Evolutionary conservation across 2,797 vertebrate genomes (phyloP), one percentile per base, ranked within the genome.

Genomic region (Onychomys arenicola): DNA sequence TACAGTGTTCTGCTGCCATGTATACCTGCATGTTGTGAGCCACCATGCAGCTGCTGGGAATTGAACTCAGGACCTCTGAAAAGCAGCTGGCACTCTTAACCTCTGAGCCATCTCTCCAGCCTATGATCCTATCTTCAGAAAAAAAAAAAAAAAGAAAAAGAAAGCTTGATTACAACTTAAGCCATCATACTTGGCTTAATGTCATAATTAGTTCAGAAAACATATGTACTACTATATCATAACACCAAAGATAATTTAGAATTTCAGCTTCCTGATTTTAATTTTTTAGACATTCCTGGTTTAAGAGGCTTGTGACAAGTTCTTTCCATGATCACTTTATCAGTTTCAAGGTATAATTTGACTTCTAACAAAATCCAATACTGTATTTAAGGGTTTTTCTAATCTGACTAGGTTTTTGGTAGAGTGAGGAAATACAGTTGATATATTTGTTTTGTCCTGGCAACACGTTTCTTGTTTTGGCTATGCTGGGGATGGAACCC

Each of bases 341-440:
- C 81, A 40, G 25, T 90, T 95, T 95, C 83, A 49, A n/a, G n/a
- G 34, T 17, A 81, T 90, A 95, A 96, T 92, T 85, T 84, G 65
- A 85, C 52, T 86, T 71, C 84, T 63, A 92, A 93, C 27, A 96
- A 95, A 92, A 90, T 78, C 55, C 55, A 95, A 1, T 57, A 40
- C 46, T 80, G 19, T 55, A 10, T 29, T 80, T 95, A 94, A 37
- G n/a, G n/a, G 11, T 73, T 40, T 37, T 73, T 23, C 57, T 86
- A 82, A 89, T 61, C 86, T 97, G 89, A 23, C 80, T 89, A 95
- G 29, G n/a, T 94, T 94, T 71, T 86, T 86, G 37, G 63, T 92
- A 93, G 63, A 95, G 11, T 87, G 63, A 55, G 55, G 76, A 94
- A 77, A 46, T 46, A 34, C 29, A 46, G 7, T 77, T 16, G 73